Conservation (phyloP, 2,888 invertebrate genomes). For the Empis stercorea region DNA sequence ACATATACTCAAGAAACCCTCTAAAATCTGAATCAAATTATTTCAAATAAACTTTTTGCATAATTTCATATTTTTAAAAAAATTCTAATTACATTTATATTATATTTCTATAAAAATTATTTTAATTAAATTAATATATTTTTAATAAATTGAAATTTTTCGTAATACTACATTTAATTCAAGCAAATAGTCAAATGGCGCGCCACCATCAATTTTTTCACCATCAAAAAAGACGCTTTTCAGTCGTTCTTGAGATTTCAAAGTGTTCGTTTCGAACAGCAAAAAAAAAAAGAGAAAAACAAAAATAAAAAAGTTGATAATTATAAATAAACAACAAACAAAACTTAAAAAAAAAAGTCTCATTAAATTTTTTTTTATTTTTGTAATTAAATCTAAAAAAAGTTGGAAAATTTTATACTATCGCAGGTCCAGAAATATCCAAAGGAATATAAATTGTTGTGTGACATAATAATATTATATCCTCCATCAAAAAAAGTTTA, state of each 20-base stretch:
- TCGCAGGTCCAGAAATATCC: too few relatives aligned
- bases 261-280: constrained; percentile 37
- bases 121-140: not conserved
- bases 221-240: constrained; percentile 46
- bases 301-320: not conserved
- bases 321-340: not conserved
- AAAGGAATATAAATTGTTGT: too few relatives aligned
- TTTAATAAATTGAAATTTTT: not conserved
- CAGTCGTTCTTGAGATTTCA: constrained; percentile 48
- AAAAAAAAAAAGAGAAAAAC: constrained; percentile 3
- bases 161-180: not conserved
- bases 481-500: too few relatives aligned
- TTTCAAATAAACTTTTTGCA: constrained; percentile 25
- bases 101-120: not conserved
- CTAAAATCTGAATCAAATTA: constrained; percentile 32
- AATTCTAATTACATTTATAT: not conserved
- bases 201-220: constrained; percentile 62
- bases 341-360: not conserved
- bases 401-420: not conserved
- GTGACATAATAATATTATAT: too few relatives aligned
- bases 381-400: not conserved
- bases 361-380: too few relatives aligned
- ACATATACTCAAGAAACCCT: constrained; percentile 56
- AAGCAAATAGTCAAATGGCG: constrained; percentile 36
- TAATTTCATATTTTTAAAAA: constrained; percentile 6